Evolutionary conservation across 2,797 vertebrate genomes (phyloP).

Genomic region (Gallinago solitaria): DNA sequence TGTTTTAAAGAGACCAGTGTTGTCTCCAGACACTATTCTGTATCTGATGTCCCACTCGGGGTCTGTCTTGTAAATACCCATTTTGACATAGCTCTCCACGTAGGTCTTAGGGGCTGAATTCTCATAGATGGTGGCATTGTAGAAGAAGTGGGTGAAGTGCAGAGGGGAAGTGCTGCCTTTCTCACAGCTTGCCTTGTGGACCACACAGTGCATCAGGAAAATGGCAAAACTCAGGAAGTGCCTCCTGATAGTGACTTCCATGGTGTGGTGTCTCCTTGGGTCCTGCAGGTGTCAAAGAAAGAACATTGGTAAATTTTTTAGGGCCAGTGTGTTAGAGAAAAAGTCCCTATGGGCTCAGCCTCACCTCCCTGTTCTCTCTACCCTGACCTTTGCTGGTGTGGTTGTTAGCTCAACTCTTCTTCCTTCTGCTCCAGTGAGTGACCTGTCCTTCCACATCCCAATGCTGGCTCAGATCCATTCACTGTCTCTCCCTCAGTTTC

Average conservation of each 20-base stretch:
- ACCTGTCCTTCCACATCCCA: not conserved
- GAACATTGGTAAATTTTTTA: not conserved
- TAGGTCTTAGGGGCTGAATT: conserved; percentile 94
- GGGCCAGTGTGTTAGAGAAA: not conserved
- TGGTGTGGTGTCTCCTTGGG: conserved; percentile 54
- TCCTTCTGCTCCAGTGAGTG: not conserved
- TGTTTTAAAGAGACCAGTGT: conserved; percentile 85
- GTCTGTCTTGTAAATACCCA: conserved; percentile 87
- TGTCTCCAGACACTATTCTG: conserved; percentile 87
- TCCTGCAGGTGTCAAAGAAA: conserved; percentile 40
- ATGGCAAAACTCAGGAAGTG: conserved; percentile 57
- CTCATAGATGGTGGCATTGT: conserved; percentile 92
- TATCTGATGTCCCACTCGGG: conserved; percentile 86
- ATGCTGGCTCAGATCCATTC: not conserved
- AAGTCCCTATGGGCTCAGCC: not conserved
- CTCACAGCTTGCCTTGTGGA: conserved; percentile 68
- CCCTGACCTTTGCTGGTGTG: accelerated
- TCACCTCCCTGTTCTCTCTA: not conserved
- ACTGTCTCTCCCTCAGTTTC: not conserved
- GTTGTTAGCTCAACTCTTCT: not conserved
- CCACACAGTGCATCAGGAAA: conserved; percentile 66
- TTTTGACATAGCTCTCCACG: conserved; percentile 84
- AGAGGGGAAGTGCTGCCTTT: conserved; percentile 77
- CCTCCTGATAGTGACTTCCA: conserved; percentile 65
- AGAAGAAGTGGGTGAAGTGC: conserved; percentile 90